A percentile compares a stretch with the other conserved stretches of the same genome.
These are phyloP conservation scores for Drosophila meridiana DNA, from an alignment of 2,888 invertebrate genomes.

Conservation along the genomic window DNA sequence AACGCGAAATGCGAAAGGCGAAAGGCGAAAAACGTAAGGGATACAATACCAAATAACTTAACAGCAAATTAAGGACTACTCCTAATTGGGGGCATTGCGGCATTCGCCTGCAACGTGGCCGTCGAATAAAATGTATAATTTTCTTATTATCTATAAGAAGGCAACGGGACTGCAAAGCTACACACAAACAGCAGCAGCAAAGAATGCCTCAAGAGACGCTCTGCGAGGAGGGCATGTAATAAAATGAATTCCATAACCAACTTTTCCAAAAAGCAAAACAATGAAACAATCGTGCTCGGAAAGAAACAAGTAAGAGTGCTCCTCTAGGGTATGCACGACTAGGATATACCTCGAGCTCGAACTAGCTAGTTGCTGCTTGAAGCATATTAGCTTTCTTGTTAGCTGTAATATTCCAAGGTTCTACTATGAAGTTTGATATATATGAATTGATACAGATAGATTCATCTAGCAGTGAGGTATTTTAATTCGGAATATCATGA, in stretches of 20 bases:
- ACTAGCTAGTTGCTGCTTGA: background rate
- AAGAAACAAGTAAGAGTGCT: background rate
- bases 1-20: background rate
- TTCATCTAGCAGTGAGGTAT: no score
- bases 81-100: slow-evolving; percentile 80
- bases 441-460: no score
- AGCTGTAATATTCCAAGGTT: no score
- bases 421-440: no score
- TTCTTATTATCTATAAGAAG: slow-evolving; percentile 78
- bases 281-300: slow-evolving; percentile 11
- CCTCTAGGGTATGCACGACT: background rate
- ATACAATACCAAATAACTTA: slow-evolving; percentile 73
- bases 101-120: slow-evolving; percentile 48
- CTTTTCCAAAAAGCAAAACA: slow-evolving; percentile 65
- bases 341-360: background rate
- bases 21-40: slow-evolving; percentile 1
- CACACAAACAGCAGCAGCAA: slow-evolving; percentile 20
- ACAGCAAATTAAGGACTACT: slow-evolving; percentile 74
- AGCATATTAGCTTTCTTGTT: background rate
- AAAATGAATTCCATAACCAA: slow-evolving; percentile 81
- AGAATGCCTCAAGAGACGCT: slow-evolving; percentile 11
- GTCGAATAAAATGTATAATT: slow-evolving; percentile 78
- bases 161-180: slow-evolving; percentile 53
- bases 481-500: background rate
- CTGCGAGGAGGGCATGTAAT: slow-evolving; percentile 46